Evolutionary conservation across 2,888 invertebrate genomes (phyloP).

Genomic region (Pantelozetes paolii): DNA sequence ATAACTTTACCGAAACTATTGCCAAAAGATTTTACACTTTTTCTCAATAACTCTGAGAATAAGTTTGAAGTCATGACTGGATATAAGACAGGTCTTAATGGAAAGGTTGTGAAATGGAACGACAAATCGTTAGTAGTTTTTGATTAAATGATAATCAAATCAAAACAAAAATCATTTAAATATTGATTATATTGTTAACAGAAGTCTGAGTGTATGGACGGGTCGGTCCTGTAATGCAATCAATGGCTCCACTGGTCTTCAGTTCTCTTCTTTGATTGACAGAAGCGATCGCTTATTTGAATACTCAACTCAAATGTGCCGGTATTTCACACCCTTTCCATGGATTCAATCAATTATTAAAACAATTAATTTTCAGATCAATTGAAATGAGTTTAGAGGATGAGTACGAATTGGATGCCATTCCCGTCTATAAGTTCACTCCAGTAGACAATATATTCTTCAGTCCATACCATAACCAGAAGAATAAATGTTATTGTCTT

Average conservation of each 20-base stretch:
- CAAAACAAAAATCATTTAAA: too few relatives aligned
- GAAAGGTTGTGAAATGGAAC: constrained; percentile 38
- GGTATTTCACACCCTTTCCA: constrained; percentile 43
- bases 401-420: constrained; percentile 17
- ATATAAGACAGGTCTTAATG: constrained; percentile 28
- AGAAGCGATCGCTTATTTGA: constrained; percentile 47
- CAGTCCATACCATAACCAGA: constrained; percentile 21
- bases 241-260: constrained; percentile 50
- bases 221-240: constrained; percentile 48
- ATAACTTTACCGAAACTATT: not conserved
- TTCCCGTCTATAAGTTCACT: constrained; percentile 33
- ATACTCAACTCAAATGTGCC: constrained; percentile 50
- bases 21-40: constrained; percentile 20
- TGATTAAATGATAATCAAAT: not conserved
- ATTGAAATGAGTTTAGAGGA: constrained; percentile 6
- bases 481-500: constrained; percentile 41
- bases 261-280: constrained; percentile 48
- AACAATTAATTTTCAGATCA: constrained; percentile 33
- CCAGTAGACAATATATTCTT: constrained; percentile 37
- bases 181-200: constrained; percentile 13
- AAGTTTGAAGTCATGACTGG: constrained; percentile 36
- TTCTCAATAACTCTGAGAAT: constrained; percentile 19
- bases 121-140: constrained; percentile 35
- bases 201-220: constrained; percentile 48
- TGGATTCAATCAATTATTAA: not conserved